A percentile compares a stretch with the other conserved stretches of the same genome.
Evolutionary conservation across 2,888 invertebrate genomes (phyloP).

Genomic region (Nephrotoma flavescens): DNA sequence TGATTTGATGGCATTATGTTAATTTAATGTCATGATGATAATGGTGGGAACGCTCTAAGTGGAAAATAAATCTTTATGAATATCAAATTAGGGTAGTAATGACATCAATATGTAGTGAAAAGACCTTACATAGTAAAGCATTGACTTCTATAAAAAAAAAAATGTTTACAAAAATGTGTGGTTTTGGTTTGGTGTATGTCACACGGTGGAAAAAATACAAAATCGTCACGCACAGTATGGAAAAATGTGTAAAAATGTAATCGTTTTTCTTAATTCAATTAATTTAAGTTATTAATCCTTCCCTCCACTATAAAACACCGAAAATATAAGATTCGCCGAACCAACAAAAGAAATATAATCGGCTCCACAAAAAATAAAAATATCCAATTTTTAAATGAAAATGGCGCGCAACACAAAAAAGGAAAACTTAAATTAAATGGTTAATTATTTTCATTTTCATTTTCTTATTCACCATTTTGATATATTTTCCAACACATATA

Average conservation of each 20-base stretch:
- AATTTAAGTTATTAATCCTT: neutral
- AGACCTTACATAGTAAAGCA: neutral
- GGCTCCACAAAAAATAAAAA: neutral
- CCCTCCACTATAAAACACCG: neutral
- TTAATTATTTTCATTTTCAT: neutral
- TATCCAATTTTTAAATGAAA: neutral
- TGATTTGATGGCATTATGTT: neutral
- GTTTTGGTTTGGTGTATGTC: neutral
- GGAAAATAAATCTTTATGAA: neutral
- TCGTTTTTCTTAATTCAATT: neutral
- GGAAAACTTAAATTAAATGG: neutral
- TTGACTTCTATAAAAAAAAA: too few relatives aligned
- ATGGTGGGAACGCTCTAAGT: neutral
- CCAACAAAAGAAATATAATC: neutral
- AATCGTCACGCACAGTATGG: neutral
- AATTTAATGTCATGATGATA: neutral
- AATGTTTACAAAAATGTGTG: neutral
- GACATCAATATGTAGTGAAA: too few relatives aligned
- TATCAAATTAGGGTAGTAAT: neutral
- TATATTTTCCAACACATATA: neutral
- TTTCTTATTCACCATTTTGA: neutral
- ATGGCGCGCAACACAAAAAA: neutral
- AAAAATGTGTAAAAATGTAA: neutral
- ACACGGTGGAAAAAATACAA: neutral
- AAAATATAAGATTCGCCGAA: neutral